Base-by-base conservation (phyloP, 2,797 vertebrate species). In the Botia almorhae region DNA sequence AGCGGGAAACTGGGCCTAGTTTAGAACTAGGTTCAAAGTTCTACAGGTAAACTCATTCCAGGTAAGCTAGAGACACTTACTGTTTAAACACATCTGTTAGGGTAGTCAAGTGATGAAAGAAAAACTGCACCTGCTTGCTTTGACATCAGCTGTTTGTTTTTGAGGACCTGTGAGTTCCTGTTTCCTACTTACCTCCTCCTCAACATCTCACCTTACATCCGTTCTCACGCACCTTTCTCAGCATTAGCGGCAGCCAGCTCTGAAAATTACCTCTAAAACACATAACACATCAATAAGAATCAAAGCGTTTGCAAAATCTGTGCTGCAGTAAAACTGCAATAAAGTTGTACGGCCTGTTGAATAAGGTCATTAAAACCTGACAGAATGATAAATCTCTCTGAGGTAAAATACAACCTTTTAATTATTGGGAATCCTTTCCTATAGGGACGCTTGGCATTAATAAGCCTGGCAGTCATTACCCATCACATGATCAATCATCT, bases 351-450 rank as follows among this genome's bases (percentile, higher is more conserved):
- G 74, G 76, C 83, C 88, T 87, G 84, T 69, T 81, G 69, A 83
- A 88, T 81, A 74, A 83, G 85, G 85, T 84, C 86, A 86, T 89
- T 89, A 85, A 85, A 87, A 86, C 85, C 77, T 87, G 83, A 89
- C 77, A 63, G 64, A 90, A 89, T 88, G 89, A 87, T 83, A 87
- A 85, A 91, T 87, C 65, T 55, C 83, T 87, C 26, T 84, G 85
- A 65, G 60, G 36, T 69, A 60, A 78, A 78, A 69, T 78, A 69
- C 65, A 71, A 53, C 43, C 46, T 39, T 71, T 91, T 85, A 88
- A 92, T 91, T 87, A 90, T 90, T 90, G 85, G 90, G 88, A 83
- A n/a, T 82, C 84, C 69, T 64, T 69, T 87, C 89, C 89, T 74
- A 67, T 68, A 65, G 87, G 3, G 86, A 87, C 87, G 80, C 86